These are phyloP conservation scores for Melanchra persicariae DNA, from an alignment of 2,888 invertebrate genomes.

Conservation along the genomic window DNA sequence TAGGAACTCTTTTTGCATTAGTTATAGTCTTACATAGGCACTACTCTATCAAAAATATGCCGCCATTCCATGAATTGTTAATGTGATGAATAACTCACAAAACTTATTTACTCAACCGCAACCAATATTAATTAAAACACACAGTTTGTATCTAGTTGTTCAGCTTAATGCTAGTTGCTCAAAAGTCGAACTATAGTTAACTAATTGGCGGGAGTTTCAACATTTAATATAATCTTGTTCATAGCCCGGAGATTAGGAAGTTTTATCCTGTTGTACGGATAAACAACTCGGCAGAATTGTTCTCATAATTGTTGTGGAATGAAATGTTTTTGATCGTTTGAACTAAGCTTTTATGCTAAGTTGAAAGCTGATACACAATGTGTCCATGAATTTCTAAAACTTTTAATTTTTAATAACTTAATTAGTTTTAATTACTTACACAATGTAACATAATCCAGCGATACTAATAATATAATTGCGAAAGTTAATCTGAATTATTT, in stretches of 20 bases:
- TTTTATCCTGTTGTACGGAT: constrained; percentile 38
- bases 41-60: no score
- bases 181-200: constrained; percentile 30
- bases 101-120: constrained; percentile 5
- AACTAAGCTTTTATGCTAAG: not conserved
- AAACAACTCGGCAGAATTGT: constrained; percentile 38
- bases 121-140: constrained; percentile 18
- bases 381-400: no score
- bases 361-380: not conserved
- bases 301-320: constrained; percentile 30
- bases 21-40: no score
- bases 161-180: not conserved
- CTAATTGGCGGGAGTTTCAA: constrained; percentile 38
- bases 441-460: no score
- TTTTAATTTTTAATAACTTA: no score
- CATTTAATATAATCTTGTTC: constrained; percentile 52
- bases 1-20: no score
- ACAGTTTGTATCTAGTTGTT: constrained; percentile 9
- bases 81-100: not conserved
- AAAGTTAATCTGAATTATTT: no score
- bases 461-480: no score
- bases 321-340: constrained; percentile 18
- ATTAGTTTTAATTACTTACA: no score
- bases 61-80: no score
- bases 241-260: constrained; percentile 44